phyloP scores from a whole-genome alignment of 2,113 vertebrate genomes.

The Gallinago paraguaiae region DNA sequence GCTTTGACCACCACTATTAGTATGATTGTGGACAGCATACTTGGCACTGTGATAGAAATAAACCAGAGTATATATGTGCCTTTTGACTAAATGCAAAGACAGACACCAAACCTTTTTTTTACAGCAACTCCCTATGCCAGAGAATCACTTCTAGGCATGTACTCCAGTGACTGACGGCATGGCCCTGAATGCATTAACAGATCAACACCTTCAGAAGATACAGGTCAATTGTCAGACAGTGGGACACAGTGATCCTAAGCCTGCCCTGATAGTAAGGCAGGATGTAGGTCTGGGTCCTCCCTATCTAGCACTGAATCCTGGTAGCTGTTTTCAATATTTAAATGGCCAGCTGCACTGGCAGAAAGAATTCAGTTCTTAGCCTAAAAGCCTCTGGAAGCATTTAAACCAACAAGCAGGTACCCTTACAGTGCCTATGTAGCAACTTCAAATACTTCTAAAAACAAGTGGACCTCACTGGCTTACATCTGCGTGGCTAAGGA shows the following conservation, averaged over 20 bases:
- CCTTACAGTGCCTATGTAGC: neutral
- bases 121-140: neutral
- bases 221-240: rapidly evolving
- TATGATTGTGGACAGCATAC: rapidly evolving
- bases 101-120: neutral
- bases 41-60: neutral
- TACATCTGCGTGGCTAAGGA: neutral
- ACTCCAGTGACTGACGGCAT: neutral
- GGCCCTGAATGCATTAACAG: neutral
- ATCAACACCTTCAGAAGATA: neutral
- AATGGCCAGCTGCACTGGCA: neutral
- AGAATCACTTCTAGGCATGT: neutral
- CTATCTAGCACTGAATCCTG: neutral
- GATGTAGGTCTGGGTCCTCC: neutral
- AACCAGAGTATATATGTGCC: neutral
- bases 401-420: neutral
- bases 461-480: neutral
- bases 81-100: neutral
- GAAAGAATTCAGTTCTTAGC: neutral
- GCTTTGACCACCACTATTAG: neutral
- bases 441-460: neutral
- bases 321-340: neutral
- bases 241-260: neutral
- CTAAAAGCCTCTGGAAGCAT: neutral
- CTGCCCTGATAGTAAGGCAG: neutral